Conservation (phyloP, 2,888 invertebrate genomes). For the Mimumesa dahlbomi region DNA sequence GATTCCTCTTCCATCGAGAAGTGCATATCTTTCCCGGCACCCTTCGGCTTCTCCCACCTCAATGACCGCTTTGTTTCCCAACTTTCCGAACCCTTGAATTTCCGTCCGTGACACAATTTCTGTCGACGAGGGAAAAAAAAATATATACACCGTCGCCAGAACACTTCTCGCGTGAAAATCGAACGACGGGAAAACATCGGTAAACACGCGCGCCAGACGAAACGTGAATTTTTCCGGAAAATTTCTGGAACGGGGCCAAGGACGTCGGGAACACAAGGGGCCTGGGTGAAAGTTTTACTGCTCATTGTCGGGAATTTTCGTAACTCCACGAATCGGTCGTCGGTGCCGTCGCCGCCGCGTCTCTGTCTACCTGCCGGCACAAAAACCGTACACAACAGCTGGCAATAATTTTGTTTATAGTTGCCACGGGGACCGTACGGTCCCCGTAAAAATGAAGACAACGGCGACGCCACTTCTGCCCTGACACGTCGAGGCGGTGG, state of each 20-base stretch:
- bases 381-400: slow-evolving; percentile 24
- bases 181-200: not conserved
- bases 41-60: too few species aligned
- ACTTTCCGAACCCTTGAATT: too few species aligned
- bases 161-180: too few species aligned
- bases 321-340: not conserved
- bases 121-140: too few species aligned
- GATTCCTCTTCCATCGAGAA: too few species aligned
- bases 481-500: slow-evolving; percentile 2
- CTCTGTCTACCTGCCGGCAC: slow-evolving; percentile 26
- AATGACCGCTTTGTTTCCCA: too few species aligned
- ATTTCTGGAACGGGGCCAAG: not conserved
- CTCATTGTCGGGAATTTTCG: slow-evolving; percentile 12
- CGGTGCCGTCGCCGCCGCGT: slow-evolving; percentile 8
- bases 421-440: not conserved
- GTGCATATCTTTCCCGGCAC: too few species aligned
- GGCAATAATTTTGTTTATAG: slow-evolving; percentile 43
- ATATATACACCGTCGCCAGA: too few species aligned
- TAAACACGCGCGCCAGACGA: too few species aligned
- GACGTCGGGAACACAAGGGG: not conserved
- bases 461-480: not conserved
- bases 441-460: slow-evolving; percentile 24
- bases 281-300: slow-evolving; percentile 38
- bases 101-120: too few species aligned
- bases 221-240: too few species aligned